Evolutionary conservation across 2,888 invertebrate genomes (phyloP), one percentile per base, ranked within the genome.

Genomic region (Meloe dianella): DNA sequence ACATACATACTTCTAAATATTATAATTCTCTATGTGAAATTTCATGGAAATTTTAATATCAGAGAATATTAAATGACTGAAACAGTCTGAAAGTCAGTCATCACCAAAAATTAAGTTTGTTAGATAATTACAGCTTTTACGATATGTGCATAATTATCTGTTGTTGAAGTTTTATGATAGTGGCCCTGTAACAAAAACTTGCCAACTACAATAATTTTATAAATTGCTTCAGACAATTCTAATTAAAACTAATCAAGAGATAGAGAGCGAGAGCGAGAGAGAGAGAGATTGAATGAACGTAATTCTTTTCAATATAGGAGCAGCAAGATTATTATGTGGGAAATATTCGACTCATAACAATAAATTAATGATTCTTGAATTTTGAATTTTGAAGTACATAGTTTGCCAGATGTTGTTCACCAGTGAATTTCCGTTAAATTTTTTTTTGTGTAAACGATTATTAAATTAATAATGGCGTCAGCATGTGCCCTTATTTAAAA

Each of bases 401-500:
- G 20, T 47, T 47, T 7, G 47, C 47, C 47, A 47, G 47, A 47
- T 47, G 47, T n/a, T n/a, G n/a, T 47, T 47, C 57, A 57, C 8
- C 57, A 57, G 27, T 57, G 27, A 30, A 57, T 30, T 57, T 10
- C 7, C 27, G 17, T 30, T 27, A 5, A 17, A 41, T 41, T 41
- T 41, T 38, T 12, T 6, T 5, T n/a, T 17, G 20, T n/a, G n/a
- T n/a, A 47, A 47, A 47, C 17, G 20, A 17, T 41, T 5, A 41
- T 41, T 17, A 41, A 17, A n/a, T n/a, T n/a, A 41, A 41, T 17
- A 41, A 41, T 41, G 17, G 12, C n/a, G 20, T 3, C 14, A 20
- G 20, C 29, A 9, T n/a, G n/a, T n/a, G n/a, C n/a, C n/a, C n/a
- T n/a, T n/a, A n/a, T n/a, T n/a, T n/a, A n/a, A n/a, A n/a, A 79